Base-by-base conservation (phyloP, 2,797 vertebrate species). In the Arremon aurantiirostris region DNA sequence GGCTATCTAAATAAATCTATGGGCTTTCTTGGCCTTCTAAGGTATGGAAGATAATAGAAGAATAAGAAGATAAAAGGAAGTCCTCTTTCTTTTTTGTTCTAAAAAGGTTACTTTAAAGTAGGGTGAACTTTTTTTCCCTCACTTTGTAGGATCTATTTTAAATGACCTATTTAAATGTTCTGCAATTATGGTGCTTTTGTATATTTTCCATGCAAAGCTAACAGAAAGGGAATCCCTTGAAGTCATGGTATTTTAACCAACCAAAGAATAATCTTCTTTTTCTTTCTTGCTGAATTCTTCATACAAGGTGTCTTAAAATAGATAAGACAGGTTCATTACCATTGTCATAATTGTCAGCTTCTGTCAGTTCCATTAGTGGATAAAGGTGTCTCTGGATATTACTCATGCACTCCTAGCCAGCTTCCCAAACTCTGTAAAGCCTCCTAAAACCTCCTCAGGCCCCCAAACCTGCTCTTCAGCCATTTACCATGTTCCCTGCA, bases 111-210 rank as follows among this genome's bases (percentile, higher is more conserved):
- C 89, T 95, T 96, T 82, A 86, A 85, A 88, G 65, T 76, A 57
- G 44, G 41, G 30, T 85, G 87, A 49, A 68, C 16, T 60, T 46
- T 84, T 90, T 91, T 35, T 32, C 21, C 59, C 50, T 83, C 65
- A 68, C 37, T 96, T 91, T 61, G 24, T 89, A 77, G 85, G 27
- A 92, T 93, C 81, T 81, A 93, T 97, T 96, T 95, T 75, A 89
- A 96, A 94, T 90, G 59, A 85, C 68, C 59, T 46, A 92, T 95
- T 97, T 96, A 90, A 89, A 95, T 94, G 70, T 56, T 85, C 93
- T 68, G 77, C 93, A 96, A 82, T 96, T 94, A 95, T 50, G 76
- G 55, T 44, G 90, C 42, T 93, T 95, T 89, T 95, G 37, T 95
- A n/a, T 82, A 71, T 91, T 78, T 93, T 76, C 52, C 72, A 63